These are phyloP conservation scores for Drosophila pseudotalamancana DNA, from an alignment of 2,888 invertebrate species.

Conservation along the genomic window DNA sequence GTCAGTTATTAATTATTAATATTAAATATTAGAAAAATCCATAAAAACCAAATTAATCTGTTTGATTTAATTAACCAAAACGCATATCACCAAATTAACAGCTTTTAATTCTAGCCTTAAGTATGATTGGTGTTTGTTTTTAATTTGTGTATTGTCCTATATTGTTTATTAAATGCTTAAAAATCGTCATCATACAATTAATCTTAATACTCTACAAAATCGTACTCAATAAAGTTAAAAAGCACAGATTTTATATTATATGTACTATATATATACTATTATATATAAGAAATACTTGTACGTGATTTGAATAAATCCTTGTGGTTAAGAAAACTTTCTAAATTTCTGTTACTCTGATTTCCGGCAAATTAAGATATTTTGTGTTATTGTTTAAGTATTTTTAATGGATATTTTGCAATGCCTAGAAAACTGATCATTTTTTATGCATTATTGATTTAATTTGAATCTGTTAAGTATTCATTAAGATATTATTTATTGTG, in stretches of 20 bases:
- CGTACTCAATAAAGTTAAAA: constrained; percentile 4
- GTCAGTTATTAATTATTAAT: constrained; percentile 63
- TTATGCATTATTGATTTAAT: constrained; percentile 50
- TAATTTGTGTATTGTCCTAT: constrained; percentile 38
- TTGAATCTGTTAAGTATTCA: constrained; percentile 63
- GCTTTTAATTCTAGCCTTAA: constrained; percentile 42
- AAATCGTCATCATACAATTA: constrained; percentile 7
- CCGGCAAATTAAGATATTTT: too few relatives aligned
- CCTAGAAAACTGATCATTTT: neutral
- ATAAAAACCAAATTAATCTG: constrained; percentile 66
- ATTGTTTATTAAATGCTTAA: constrained; percentile 9
- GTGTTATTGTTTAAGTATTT: neutral
- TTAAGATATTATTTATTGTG: constrained; percentile 59
- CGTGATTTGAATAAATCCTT: too few relatives aligned
- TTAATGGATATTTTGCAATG: constrained; percentile 5
- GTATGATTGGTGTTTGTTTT: constrained; percentile 20
- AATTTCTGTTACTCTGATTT: neutral
- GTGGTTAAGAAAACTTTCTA: neutral
- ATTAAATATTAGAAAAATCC: constrained; percentile 59
- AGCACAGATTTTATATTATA: neutral
- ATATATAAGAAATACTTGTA: neutral
- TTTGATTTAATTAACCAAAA: constrained; percentile 43
- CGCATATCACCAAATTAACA: constrained; percentile 54
- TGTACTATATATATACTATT: neutral
- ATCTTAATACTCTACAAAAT: neutral